Conservation (phyloP, 2,888 invertebrate species). For the Venusia cambrica region DNA sequence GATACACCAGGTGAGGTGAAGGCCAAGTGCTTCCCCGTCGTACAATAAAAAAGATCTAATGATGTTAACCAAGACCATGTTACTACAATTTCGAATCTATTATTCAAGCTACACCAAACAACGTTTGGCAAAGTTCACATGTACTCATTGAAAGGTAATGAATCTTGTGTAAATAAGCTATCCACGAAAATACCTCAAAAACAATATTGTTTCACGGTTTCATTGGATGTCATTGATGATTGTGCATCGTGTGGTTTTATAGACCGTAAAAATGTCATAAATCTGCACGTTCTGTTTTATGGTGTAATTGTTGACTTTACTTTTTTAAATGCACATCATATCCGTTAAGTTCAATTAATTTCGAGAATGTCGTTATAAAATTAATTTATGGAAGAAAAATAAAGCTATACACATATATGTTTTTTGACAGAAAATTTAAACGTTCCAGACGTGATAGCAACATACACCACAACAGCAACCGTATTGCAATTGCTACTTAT, state of each 20-base stretch:
- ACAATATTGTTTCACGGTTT: slow-evolving; percentile 36
- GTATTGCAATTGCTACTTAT: no score
- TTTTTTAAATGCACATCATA: slow-evolving; percentile 34
- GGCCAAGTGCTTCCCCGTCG: no score
- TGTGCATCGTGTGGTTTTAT: slow-evolving; percentile 46
- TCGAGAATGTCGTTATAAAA: slow-evolving; percentile 7
- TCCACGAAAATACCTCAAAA: slow-evolving; percentile 32
- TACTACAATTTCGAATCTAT: not conserved
- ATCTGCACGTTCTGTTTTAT: slow-evolving; percentile 38
- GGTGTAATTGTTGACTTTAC: slow-evolving; percentile 39
- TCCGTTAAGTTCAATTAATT: slow-evolving; percentile 24
- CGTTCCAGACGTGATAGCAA: no score
- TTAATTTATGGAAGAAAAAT: slow-evolving; percentile 6
- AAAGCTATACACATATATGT: slow-evolving; percentile 7
- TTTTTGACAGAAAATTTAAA: slow-evolving; percentile 8
- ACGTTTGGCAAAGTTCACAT: slow-evolving; percentile 15
- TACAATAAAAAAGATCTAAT: no score
- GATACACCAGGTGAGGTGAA: no score
- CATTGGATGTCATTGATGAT: slow-evolving; percentile 47
- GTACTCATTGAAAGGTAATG: slow-evolving; percentile 16
- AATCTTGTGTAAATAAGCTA: slow-evolving; percentile 26
- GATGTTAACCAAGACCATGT: no score
- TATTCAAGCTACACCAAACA: not conserved
- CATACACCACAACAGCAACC: no score
- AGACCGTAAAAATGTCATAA: slow-evolving; percentile 43